These are phyloP conservation scores for Glossophaga mutica DNA, from an alignment of 2,797 vertebrate genomes.

Conservation along the genomic window DNA sequence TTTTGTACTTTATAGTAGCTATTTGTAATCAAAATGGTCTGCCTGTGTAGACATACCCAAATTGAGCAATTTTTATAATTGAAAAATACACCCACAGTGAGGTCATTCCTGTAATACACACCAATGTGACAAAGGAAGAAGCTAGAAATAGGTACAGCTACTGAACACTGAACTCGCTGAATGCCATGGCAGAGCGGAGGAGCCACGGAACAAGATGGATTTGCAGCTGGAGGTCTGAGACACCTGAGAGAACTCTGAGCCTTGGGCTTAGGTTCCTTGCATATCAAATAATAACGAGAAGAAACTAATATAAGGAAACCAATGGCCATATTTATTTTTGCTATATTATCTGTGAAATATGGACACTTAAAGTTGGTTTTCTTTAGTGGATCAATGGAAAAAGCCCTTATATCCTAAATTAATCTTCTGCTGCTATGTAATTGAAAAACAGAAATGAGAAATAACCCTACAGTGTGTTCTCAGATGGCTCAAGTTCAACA, in stretches of 20 bases:
- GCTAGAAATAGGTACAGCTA: background rate
- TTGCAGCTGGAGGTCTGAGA: background rate
- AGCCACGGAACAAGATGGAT: background rate
- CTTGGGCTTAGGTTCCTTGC: background rate
- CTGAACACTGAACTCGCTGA: background rate
- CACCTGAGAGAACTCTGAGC: background rate
- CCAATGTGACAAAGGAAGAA: background rate
- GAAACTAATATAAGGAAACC: background rate
- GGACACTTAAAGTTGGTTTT: background rate
- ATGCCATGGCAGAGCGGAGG: background rate
- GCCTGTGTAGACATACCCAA: background rate
- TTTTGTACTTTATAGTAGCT: background rate
- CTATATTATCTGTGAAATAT: background rate
- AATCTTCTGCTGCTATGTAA: conserved; percentile 21
- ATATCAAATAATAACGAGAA: background rate
- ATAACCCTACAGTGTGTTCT: background rate
- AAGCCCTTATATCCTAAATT: background rate
- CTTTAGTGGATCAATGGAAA: background rate
- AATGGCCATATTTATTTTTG: background rate
- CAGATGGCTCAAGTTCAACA: conserved; percentile 31
- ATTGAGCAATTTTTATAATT: background rate
- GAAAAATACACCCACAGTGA: conserved; percentile 9
- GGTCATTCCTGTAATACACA: background rate
- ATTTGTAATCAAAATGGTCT: background rate
- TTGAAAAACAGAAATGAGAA: conserved; percentile 44